Evolutionary conservation across 2,888 invertebrate species (phyloP), one percentile per base, ranked within the genome.

Genomic region (Chaitophorus viminalis): DNA sequence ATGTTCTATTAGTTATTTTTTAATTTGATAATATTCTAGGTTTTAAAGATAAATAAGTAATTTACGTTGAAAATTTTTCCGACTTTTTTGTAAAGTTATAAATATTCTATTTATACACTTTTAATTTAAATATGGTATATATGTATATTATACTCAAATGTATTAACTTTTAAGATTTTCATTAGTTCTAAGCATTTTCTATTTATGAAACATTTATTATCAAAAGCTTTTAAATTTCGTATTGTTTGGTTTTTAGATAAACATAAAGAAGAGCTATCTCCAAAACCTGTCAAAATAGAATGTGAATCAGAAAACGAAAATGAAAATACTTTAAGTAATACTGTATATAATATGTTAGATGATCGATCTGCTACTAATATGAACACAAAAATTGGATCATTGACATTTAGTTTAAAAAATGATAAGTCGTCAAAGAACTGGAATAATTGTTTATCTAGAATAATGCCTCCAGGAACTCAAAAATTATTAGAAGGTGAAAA

Each of bases 401-500:
- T 87, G 46, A 46, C 54, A 0, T 25, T 65, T 11, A 11, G 87
- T 33, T 87, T 87, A 65, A 87, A 60, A 87, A 81, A 74, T 33
- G 87, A 87, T 46, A 46, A 25, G 31, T 81, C 87, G 18, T 60
- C 81, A 0, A 74, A 87, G 25, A 87, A 81, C 18, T 87, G 87
- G 87, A 72, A 74, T 31, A 81, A 39, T 39, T 87, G 87, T 81
- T 87, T 87, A 46, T 87, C 81, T 6, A 75, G 74, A 81, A 74
- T 87, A 75, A 74, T 87, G 54, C 65, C 74, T 6, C 74, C 81
- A 3, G 87, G 81, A 33, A 87, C 87, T 54, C 74, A 87, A 75
- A 87, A 87, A 81, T 65, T 87, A 31, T 46, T 87, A 18, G 87
- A 87, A 81, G 79, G 87, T 2, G 81, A 87, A 39, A 87, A 87